A percentile compares a stretch with the other conserved stretches of the same genome.
phyloP scores from a whole-genome alignment of 2,113 vertebrate species.

The Polypterus senegalus region DNA sequence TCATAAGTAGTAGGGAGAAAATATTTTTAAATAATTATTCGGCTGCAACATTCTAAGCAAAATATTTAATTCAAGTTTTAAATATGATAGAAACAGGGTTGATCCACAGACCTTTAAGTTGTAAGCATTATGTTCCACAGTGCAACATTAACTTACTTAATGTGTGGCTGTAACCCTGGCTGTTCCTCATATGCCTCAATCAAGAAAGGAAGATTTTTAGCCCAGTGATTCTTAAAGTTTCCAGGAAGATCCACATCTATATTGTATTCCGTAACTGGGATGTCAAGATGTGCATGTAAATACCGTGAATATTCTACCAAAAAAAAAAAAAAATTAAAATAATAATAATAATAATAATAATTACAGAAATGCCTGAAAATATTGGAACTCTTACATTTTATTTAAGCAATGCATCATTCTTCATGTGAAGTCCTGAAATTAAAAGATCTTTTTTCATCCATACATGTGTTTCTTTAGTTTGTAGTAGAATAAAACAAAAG shows the following conservation, averaged over 20 bases:
- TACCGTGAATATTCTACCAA: conserved; percentile 86
- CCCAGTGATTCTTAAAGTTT: conserved; percentile 95
- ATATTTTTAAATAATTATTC: too few species aligned
- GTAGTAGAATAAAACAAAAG: too few species aligned
- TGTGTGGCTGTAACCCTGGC: conserved; percentile 88
- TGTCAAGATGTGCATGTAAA: conserved; percentile 86
- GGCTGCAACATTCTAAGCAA: too few species aligned
- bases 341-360: not conserved
- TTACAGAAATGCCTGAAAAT: too few species aligned
- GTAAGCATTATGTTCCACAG: not conserved
- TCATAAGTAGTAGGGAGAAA: too few species aligned
- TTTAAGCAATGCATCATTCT: too few species aligned
- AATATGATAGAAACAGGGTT: too few species aligned
- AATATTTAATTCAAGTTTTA: too few species aligned
- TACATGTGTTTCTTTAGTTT: too few species aligned
- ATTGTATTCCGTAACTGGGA: conserved; percentile 81
- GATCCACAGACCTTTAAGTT: not conserved
- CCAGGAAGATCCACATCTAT: conserved; percentile 81
- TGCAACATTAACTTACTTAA: conserved; percentile 58
- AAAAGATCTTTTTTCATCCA: too few species aligned
- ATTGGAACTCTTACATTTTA: too few species aligned
- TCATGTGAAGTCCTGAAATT: too few species aligned
- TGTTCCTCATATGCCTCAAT: conserved; percentile 97
- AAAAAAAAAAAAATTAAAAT: not conserved
- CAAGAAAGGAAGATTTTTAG: conserved; percentile 89